A percentile compares a stretch with the other conserved stretches of the same genome.
Conservation (phyloP, 1,140 invertebrate species). For the Zaprionus africanus region DNA sequence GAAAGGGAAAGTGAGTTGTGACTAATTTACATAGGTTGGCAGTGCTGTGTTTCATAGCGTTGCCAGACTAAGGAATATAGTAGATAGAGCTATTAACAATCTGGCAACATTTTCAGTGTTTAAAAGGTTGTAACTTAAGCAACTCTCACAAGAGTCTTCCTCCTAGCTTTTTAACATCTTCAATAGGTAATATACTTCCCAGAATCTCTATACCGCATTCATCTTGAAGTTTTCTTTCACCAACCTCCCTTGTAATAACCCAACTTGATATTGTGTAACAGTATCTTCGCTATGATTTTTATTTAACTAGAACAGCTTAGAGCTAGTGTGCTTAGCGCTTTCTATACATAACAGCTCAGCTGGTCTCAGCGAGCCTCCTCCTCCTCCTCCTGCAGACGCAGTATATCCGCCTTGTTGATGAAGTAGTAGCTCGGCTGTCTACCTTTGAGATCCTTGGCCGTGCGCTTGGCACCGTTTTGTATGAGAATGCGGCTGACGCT, state of each 20-base stretch:
- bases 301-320: constrained; percentile 69
- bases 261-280: background rate
- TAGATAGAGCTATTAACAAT: background rate
- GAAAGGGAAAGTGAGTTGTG: background rate
- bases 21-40: background rate
- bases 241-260: background rate
- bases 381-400: constrained; percentile 92
- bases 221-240: background rate
- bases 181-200: too few species aligned
- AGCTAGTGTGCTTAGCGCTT: constrained; percentile 15
- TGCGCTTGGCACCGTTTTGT: constrained; percentile 91
- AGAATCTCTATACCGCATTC: too few species aligned
- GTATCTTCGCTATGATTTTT: constrained; percentile 28
- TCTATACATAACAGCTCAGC: constrained; percentile 20
- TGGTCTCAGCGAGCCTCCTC: constrained; percentile 84
- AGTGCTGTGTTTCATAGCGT: background rate
- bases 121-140: too few species aligned
- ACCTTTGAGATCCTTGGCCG: constrained; percentile 93
- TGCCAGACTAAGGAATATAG: background rate
- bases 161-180: too few species aligned
- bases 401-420: constrained; percentile 95
- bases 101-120: background rate
- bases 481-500: constrained; percentile 91
- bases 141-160: too few species aligned
- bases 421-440: constrained; percentile 96